These are phyloP conservation scores for Escarpia spicata DNA, from an alignment of 2,888 invertebrate genomes.

Conservation along the genomic window DNA sequence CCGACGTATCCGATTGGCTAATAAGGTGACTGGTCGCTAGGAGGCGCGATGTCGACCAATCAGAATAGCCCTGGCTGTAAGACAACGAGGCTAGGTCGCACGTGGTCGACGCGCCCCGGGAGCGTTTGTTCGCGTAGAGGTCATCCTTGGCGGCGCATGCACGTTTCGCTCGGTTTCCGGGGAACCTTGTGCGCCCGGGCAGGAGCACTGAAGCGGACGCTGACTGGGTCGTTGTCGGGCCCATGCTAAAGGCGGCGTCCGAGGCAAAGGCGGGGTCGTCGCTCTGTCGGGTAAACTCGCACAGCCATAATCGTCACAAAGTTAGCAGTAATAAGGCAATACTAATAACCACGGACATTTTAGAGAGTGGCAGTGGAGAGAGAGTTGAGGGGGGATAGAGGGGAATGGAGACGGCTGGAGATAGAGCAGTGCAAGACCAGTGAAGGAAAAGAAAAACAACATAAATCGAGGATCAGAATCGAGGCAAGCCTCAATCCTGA, in stretches of 20 bases:
- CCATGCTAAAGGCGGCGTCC: neutral
- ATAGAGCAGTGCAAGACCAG: too few relatives aligned
- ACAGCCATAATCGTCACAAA: neutral
- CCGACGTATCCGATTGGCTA: neutral
- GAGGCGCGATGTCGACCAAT: neutral
- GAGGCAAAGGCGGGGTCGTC: neutral
- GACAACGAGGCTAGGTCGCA: neutral
- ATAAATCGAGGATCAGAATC: too few relatives aligned
- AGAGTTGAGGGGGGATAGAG: too few relatives aligned
- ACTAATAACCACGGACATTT: neutral
- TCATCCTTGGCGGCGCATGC: neutral
- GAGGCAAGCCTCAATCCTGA: too few relatives aligned
- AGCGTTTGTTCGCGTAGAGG: neutral
- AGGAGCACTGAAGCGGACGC: neutral
- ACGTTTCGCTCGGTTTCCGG: conserved; percentile 3
- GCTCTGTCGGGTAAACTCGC: neutral
- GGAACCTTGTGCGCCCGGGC: neutral
- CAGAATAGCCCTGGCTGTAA: neutral
- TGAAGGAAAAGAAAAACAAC: too few relatives aligned
- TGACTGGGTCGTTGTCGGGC: neutral
- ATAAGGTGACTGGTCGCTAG: neutral
- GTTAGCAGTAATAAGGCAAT: neutral
- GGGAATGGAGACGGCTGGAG: too few relatives aligned
- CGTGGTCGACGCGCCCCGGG: neutral
- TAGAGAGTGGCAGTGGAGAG: too few relatives aligned